phyloP scores from a whole-genome alignment of 1,140 invertebrate species.

The Aethina tumida region DNA sequence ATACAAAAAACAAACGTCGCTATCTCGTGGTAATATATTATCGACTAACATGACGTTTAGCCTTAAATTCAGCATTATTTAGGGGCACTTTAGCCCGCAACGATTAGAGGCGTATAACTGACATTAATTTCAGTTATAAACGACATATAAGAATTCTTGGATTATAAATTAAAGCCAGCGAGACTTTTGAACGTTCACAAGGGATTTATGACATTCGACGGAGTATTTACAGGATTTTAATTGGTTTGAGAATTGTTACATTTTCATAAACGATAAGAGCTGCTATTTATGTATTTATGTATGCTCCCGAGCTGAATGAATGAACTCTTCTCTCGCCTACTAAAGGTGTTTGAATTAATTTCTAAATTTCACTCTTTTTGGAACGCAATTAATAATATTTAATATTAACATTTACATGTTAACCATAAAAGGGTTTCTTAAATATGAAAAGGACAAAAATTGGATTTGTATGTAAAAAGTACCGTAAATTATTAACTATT shows the following conservation, averaged over 20 bases:
- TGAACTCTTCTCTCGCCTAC: too few relatives aligned
- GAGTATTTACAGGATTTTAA: slow-evolving; percentile 19
- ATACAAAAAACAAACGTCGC: slow-evolving; percentile 25
- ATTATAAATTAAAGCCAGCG: slow-evolving; percentile 21
- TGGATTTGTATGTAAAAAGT: too few relatives aligned
- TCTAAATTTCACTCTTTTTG: too few relatives aligned
- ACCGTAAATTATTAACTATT: too few relatives aligned
- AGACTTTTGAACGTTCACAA: slow-evolving; percentile 13
- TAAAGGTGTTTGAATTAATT: too few relatives aligned
- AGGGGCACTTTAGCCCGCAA: slow-evolving; percentile 15
- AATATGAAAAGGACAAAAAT: too few relatives aligned
- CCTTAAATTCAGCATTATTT: slow-evolving; percentile 11
- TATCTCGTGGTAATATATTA: slow-evolving; percentile 24
- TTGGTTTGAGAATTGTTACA: slow-evolving; percentile 14
- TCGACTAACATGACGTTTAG: slow-evolving; percentile 11
- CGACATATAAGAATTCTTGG: slow-evolving; percentile 24
- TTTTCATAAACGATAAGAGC: slow-evolving; percentile 8
- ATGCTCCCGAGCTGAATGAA: too few relatives aligned
- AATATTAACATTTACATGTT: too few relatives aligned
- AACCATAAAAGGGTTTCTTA: too few relatives aligned
- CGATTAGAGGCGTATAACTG: slow-evolving; percentile 23
- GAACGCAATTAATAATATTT: too few relatives aligned
- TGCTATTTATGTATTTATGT: too few relatives aligned
- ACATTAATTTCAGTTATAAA: slow-evolving; percentile 28
- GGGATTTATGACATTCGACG: slow-evolving; percentile 15